Evolutionary conservation across 92 coral and sea anemone genomes (phyloP), one percentile per base, ranked within the genome.

Genomic region (Epizoanthus fatuus): DNA sequence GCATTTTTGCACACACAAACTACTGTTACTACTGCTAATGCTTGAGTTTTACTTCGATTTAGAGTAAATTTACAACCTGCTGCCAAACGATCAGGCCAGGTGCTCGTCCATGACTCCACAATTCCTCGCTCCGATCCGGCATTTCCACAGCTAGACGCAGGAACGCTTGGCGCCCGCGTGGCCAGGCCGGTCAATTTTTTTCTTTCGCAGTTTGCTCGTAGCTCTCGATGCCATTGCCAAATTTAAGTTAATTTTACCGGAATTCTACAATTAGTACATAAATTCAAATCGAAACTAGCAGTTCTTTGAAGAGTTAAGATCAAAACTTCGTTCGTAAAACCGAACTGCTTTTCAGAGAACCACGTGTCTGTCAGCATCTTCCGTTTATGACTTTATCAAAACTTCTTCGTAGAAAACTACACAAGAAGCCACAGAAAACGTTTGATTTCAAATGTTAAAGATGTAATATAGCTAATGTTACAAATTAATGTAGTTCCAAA

Each of bases 371-470:
- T 40, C 70, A 75, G 44, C 25, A 42, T 77, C 55, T 58, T 20
- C 40, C 82, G 82, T 77, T 59, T 40, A n/a, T n/a, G n/a, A n/a
- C n/a, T n/a, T n/a, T n/a, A 75, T 77, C 69, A 42, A 77, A 47
- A 60, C 82, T 77, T 77, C 82, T 77, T 77, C 70, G 82, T 77
- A 77, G 82, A 77, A 77, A 77, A 60, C 82, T 77, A 77, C 82
- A 57, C 70, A 77, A 77, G 82, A 77, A 77, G 70, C 82, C 71
- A 59, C 42, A 29, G 39, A 40, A 70, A 70, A 11, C 29, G 69
- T 35, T 37, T 22, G 70, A 44, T 40, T 13, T 60, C 42, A 77
- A 77, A 77, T 13, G 60, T 59, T 19, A n/a, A 22, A 32, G 66
- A 38, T 75, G 60, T 59, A 77, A 77, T 60, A 58, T 38, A 42